Conservation (phyloP, 1,140 invertebrate species). For the Amphibalanus amphitrite region DNA sequence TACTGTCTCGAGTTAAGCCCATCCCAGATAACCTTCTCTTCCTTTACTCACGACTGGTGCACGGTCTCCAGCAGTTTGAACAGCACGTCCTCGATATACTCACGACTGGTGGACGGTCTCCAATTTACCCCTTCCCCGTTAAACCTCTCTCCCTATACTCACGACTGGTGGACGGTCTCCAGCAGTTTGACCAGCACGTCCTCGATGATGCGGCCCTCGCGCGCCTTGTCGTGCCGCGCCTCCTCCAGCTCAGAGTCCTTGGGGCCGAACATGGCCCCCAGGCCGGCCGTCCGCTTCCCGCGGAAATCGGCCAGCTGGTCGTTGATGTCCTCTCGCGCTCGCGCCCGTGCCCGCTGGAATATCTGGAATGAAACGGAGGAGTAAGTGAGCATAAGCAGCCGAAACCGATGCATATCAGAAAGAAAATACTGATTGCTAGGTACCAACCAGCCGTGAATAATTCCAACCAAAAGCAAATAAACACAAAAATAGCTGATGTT, state of each 20-base stretch:
- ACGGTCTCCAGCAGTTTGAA: too few relatives aligned
- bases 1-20: too few relatives aligned
- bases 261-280: conserved; percentile 75
- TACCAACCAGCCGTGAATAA: too few relatives aligned
- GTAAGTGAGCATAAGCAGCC: conserved; percentile 1
- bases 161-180: conserved; percentile 4
- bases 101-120: too few relatives aligned
- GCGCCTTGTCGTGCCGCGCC: conserved; percentile 58
- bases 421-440: conserved; percentile 6
- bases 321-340: conserved; percentile 68
- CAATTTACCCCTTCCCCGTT: too few relatives aligned
- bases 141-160: too few relatives aligned
- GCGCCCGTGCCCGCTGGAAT: conserved; percentile 67
- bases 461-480: conserved; percentile 8
- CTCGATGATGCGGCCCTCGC: conserved; percentile 58
- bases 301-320: conserved; percentile 78
- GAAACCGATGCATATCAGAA: conserved; percentile 7
- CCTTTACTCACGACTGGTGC: too few relatives aligned
- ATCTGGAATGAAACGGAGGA: too few relatives aligned
- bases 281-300: conserved; percentile 69
- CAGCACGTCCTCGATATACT: too few relatives aligned
- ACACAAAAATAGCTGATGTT: conserved; percentile 6
- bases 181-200: conserved; percentile 50
- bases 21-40: too few relatives aligned
- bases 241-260: conserved; percentile 60